A percentile compares a stretch with the other conserved stretches of the same genome.
These are phyloP conservation scores for Noctua janthina DNA, from an alignment of 2,888 invertebrate species.

Conservation along the genomic window DNA sequence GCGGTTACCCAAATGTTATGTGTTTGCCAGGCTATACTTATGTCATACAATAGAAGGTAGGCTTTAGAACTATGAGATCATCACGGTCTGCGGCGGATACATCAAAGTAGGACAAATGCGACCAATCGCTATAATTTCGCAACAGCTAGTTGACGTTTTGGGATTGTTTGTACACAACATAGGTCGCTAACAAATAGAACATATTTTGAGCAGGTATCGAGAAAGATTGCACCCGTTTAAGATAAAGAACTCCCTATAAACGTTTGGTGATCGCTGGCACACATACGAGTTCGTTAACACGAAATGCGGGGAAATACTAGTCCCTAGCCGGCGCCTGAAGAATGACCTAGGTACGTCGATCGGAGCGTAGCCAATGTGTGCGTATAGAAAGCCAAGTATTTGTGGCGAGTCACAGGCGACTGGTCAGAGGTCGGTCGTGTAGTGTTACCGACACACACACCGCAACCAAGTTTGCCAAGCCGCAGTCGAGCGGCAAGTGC, in stretches of 20 bases:
- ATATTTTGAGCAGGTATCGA: background rate
- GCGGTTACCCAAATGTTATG: conserved; percentile 15
- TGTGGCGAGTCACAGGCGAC: conserved; percentile 60
- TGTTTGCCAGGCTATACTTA: conserved; percentile 11
- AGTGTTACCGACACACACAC: conserved; percentile 61
- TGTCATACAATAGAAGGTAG: conserved; percentile 33
- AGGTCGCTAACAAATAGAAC: conserved; percentile 2
- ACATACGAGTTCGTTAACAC: background rate
- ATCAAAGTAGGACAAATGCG: conserved; percentile 37
- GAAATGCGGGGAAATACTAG: conserved; percentile 10
- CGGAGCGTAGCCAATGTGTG: background rate
- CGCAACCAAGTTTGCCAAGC: conserved; percentile 62
- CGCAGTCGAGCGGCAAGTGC: conserved; percentile 68
- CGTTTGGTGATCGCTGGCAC: background rate
- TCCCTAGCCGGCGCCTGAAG: conserved; percentile 1
- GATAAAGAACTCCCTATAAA: background rate
- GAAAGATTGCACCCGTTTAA: conserved; percentile 1
- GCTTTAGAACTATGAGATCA: conserved; percentile 44
- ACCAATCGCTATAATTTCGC: conserved; percentile 28
- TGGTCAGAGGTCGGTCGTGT: conserved; percentile 55
- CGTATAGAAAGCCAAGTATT: conserved; percentile 36
- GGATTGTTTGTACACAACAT: conserved; percentile 2
- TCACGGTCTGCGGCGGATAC: conserved; percentile 13
- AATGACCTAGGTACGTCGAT: background rate
- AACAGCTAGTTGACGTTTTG: conserved; percentile 23